Conservation (phyloP, 2,888 invertebrate species). For the Megalurothrips usitatus region DNA sequence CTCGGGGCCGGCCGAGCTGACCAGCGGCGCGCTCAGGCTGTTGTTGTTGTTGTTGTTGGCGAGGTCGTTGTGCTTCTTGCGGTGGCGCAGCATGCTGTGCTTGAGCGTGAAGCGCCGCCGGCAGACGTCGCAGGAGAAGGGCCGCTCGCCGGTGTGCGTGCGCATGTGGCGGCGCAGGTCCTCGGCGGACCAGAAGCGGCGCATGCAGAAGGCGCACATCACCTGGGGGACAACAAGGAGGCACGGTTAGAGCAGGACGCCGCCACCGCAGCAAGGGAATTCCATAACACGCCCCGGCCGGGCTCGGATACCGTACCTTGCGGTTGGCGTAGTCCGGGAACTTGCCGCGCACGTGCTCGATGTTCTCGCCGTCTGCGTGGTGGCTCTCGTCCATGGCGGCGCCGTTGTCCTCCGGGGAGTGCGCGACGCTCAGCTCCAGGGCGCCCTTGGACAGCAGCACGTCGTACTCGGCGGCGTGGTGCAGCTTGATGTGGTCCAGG, state of each 20-base stretch:
- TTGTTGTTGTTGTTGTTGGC: conserved; percentile 47
- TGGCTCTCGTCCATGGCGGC: conserved; percentile 42
- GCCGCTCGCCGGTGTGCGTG: conserved; percentile 87
- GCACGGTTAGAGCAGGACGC: background rate
- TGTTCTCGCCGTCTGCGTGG: conserved; percentile 59
- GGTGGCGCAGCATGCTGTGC: conserved; percentile 89
- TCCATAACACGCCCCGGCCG: background rate
- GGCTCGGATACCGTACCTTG: conserved; percentile 55
- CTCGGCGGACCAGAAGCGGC: conserved; percentile 92
- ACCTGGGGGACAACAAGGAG: conserved; percentile 51
- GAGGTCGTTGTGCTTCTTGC: conserved; percentile 72
- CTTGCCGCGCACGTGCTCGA: conserved; percentile 67
- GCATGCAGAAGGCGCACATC: conserved; percentile 86
- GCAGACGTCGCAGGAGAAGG: conserved; percentile 88
- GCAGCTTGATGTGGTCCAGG: conserved; percentile 71
- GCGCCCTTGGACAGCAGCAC: conserved; percentile 79
- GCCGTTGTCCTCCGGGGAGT: conserved; percentile 43
- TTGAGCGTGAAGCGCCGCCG: conserved; percentile 83
- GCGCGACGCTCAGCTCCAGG: conserved; percentile 56
- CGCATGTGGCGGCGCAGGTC: conserved; percentile 90
- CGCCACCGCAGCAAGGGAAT: background rate
- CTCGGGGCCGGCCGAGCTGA: background rate
- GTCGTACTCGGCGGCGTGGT: conserved; percentile 73
- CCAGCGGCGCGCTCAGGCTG: conserved; percentile 39
- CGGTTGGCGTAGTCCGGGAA: conserved; percentile 83